These are phyloP conservation scores for Capreolus pygargus DNA, from an alignment of 2,113 vertebrate species.

Conservation along the genomic window DNA sequence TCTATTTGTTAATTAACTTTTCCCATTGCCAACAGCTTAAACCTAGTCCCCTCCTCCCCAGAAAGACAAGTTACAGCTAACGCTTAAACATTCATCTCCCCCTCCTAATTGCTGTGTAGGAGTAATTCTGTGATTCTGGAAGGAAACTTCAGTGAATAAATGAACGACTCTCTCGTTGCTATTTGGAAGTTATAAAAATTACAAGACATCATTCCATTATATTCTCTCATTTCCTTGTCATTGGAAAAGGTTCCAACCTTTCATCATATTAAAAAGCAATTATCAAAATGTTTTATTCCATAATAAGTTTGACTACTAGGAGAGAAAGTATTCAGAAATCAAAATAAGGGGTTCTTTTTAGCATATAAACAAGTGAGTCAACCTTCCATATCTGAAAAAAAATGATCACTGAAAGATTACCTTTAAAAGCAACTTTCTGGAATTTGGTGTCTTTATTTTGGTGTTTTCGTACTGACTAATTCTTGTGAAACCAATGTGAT, in stretches of 20 bases:
- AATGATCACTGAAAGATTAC: slow-evolving; percentile 34
- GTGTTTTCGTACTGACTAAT: not conserved
- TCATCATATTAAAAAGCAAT: slow-evolving; percentile 70
- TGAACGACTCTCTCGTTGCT: slow-evolving; percentile 76
- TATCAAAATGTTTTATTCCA: slow-evolving; percentile 69
- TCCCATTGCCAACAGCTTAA: slow-evolving; percentile 59
- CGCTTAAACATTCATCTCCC: slow-evolving; percentile 72
- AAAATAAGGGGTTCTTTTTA: slow-evolving; percentile 72
- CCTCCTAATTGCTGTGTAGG: slow-evolving; percentile 80
- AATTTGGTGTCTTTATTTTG: slow-evolving; percentile 38
- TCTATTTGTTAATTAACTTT: slow-evolving; percentile 62
- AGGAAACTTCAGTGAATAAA: slow-evolving; percentile 77
- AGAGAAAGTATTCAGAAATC: slow-evolving; percentile 69
- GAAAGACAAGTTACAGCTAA: slow-evolving; percentile 70
- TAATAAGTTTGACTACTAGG: slow-evolving; percentile 72
- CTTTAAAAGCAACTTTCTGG: not conserved
- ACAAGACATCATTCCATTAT: slow-evolving; percentile 67
- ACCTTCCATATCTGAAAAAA: slow-evolving; percentile 29
- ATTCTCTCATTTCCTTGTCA: slow-evolving; percentile 71
- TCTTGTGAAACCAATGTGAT: not conserved
- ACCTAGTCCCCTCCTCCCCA: slow-evolving; percentile 64
- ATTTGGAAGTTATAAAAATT: slow-evolving; percentile 59
- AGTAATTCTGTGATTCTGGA: slow-evolving; percentile 76
- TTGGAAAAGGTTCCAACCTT: slow-evolving; percentile 68
- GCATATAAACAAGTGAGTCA: slow-evolving; percentile 71